Conservation (phyloP, 37 sponge, comb jelly and placozoan genomes). For the Haliclona indistincta region DNA sequence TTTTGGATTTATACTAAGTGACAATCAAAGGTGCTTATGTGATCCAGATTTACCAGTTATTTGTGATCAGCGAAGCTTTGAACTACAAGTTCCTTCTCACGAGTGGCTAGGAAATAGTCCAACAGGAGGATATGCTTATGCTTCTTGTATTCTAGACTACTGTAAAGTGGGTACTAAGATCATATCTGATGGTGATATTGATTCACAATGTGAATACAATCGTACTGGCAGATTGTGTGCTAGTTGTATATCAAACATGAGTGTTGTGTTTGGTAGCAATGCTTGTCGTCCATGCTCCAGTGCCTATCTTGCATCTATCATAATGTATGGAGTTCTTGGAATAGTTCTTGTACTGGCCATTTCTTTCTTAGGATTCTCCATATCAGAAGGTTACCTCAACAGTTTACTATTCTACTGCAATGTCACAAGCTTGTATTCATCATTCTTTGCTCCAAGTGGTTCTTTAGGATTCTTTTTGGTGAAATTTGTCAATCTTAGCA, state of each 20-base stretch:
- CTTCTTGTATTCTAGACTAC: slow-evolving; percentile 24
- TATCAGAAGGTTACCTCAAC: slow-evolving; percentile 56
- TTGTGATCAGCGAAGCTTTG: background rate
- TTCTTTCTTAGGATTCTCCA: slow-evolving; percentile 21
- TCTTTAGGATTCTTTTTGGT: too few species aligned
- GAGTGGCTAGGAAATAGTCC: slow-evolving; percentile 38
- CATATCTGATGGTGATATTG: background rate
- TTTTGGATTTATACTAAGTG: slow-evolving; percentile 7
- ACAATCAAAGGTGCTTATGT: slow-evolving; percentile 38
- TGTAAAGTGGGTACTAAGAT: background rate
- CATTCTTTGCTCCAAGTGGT: slow-evolving; percentile 5
- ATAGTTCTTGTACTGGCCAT: slow-evolving; percentile 23
- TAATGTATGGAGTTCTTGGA: slow-evolving; percentile 18
- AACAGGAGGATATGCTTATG: background rate
- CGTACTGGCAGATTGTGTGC: slow-evolving; percentile 44
- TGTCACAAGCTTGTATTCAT: slow-evolving; percentile 19
- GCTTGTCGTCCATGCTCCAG: slow-evolving; percentile 27
- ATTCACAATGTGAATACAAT: slow-evolving; percentile 32
- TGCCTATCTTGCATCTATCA: background rate
- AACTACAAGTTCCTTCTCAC: background rate
- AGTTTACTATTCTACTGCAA: slow-evolving; percentile 46
- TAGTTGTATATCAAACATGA: slow-evolving; percentile 18
- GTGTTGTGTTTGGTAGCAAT: slow-evolving; percentile 51
- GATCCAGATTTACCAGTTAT: background rate
- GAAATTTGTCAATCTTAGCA: too few species aligned